Base-by-base conservation (phyloP, 2,797 vertebrate species). In the Rhinophrynus dorsalis region DNA sequence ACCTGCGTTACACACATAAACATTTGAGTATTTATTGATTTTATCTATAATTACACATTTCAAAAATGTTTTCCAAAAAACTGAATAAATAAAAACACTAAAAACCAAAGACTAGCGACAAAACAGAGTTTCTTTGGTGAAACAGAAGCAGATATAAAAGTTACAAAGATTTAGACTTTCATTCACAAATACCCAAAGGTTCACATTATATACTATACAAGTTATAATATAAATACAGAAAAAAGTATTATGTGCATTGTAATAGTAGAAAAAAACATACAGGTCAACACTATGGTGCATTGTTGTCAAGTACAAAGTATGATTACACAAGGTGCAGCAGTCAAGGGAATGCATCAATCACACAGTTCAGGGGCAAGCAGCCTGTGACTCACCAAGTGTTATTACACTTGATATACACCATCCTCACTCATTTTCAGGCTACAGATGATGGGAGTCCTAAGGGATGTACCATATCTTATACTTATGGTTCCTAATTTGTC, bases 201-300 rank as follows among this genome's bases (percentile, higher is more conserved):
- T 97, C 92, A 97, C 94, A 96, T 95, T 95, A 84, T 90, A 94
- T 91, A 93, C 91, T 91, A 89, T 89, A 92, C 87, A 91, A 77
- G 89, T 91, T 92, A 95, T 87, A 87, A 88, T 90, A 92, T 97
- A 97, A 97, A 98, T 95, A 93, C 84, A 73, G 86, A 92, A 84
- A 92, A 94, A 86, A 81, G 85, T 89, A 89, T 89, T 91, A 92
- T 93, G 90, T 94, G 92, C 93, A 94, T 85, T 90, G 86, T 84
- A 86, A 88, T 84, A 81, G 82, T 84, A 84, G 48, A 63, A 79
- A 68, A 75, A 81, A 86, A 78, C 26, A 58, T 81, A 78, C 71
- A 77, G 0, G 78, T 77, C 74, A 78, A 75, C 66, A 74, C 63
- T 75, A 51, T 71, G 74, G 65, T 8, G 1, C 32, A 18, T 68